Conservation (phyloP, 2,888 invertebrate species). For the Tipula lateralis region DNA sequence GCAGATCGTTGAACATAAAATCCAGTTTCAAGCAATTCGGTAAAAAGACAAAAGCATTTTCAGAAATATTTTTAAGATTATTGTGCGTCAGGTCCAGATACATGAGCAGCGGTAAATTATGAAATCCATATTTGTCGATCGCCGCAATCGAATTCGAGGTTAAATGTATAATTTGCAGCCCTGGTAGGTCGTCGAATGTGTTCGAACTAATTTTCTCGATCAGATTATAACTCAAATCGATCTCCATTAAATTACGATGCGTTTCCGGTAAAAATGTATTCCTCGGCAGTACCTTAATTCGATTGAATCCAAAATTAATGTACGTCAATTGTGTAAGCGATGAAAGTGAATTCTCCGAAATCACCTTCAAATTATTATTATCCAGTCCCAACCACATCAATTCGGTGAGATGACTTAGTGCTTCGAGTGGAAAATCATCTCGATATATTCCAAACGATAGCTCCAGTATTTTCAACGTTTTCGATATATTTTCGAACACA, state of each 20-base stretch:
- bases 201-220: conserved; percentile 61
- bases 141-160: conserved; percentile 71
- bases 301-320: conserved; percentile 81
- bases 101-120: conserved; percentile 69
- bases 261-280: conserved; percentile 64
- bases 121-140: conserved; percentile 67
- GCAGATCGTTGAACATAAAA: conserved; percentile 72
- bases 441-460: conserved; percentile 79
- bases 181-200: conserved; percentile 67
- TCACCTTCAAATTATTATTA: conserved; percentile 75
- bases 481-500: conserved; percentile 72
- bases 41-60: conserved; percentile 68
- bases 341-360: conserved; percentile 66
- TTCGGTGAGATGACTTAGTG: conserved; percentile 66
- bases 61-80: conserved; percentile 66
- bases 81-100: conserved; percentile 82
- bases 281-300: conserved; percentile 64
- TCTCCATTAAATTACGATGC: conserved; percentile 68
- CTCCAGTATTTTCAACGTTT: conserved; percentile 74
- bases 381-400: conserved; percentile 81
- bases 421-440: conserved; percentile 71
- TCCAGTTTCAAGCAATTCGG: conserved; percentile 73
- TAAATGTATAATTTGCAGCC: conserved; percentile 71
- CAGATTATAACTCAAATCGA: conserved; percentile 78
- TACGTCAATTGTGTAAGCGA: conserved; percentile 68